Conservation (phyloP, 2,888 invertebrate genomes). For the Idaea dimidiata region DNA sequence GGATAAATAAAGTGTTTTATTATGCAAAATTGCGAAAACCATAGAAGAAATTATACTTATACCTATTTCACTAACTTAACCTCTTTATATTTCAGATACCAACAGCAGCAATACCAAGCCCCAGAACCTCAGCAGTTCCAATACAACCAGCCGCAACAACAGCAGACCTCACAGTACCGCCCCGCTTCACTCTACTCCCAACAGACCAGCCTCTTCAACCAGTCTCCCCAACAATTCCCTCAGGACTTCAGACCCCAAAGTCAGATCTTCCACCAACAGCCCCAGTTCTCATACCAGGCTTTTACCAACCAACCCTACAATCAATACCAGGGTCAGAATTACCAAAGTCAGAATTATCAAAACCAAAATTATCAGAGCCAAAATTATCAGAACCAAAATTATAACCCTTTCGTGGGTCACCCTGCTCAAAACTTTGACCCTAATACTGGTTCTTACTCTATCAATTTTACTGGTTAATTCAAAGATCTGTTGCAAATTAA, state of each 20-base stretch:
- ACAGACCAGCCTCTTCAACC: conserved; percentile 52
- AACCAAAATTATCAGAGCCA: conserved; percentile 50
- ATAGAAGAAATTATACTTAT: too few species aligned
- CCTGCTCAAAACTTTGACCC: conserved; percentile 88
- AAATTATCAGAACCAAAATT: conserved; percentile 57
- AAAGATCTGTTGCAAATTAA: conserved; percentile 9
- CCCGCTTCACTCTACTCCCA: conserved; percentile 43
- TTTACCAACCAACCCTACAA: conserved; percentile 48
- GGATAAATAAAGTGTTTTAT: too few species aligned
- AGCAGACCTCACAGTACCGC: conserved; percentile 37
- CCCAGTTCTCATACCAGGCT: conserved; percentile 66
- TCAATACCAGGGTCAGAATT: conserved; percentile 31
- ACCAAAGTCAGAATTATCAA: conserved; percentile 19
- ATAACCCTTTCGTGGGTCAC: conserved; percentile 82
- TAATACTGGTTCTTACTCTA: conserved; percentile 87
- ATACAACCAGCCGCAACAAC: conserved; percentile 40
- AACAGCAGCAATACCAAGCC: conserved; percentile 34
- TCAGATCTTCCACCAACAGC: conserved; percentile 68
- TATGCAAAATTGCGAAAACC: too few species aligned
- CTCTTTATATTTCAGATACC: background rate
- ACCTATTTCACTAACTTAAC: conserved; percentile 25
- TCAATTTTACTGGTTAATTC: conserved; percentile 84
- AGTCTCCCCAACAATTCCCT: conserved; percentile 58
- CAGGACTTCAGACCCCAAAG: conserved; percentile 60
- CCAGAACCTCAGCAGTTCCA: conserved; percentile 27